A percentile compares a stretch with the other conserved stretches of the same genome.
Evolutionary conservation across 2,888 invertebrate species (phyloP).

Genomic region (Molanna angustata): DNA sequence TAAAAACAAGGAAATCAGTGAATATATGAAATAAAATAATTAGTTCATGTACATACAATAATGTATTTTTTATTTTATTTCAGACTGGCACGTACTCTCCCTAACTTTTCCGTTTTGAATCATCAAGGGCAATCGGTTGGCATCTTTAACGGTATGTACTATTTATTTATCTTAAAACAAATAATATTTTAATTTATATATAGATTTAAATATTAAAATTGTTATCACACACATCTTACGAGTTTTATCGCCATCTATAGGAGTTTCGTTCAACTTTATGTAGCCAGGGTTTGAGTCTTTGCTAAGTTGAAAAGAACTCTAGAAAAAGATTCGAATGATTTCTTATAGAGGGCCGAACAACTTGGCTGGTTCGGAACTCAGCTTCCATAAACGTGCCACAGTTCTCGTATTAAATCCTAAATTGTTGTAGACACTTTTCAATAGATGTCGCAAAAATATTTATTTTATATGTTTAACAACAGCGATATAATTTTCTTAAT

Average conservation of each 20-base stretch:
- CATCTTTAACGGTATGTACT: slow-evolving; percentile 25
- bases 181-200: background rate
- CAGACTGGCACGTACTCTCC: slow-evolving; percentile 5
- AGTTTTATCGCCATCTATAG: no score
- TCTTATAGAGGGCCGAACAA: no score
- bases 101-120: slow-evolving; percentile 5
- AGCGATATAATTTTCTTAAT: no score
- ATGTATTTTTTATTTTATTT: background rate
- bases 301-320: slow-evolving; percentile 1
- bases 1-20: no score
- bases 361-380: no score
- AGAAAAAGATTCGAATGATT: no score
- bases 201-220: background rate
- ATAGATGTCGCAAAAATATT: slow-evolving; percentile 1
- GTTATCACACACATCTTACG: slow-evolving; percentile 9
- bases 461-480: no score
- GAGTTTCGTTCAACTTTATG: background rate
- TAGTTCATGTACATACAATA: no score
- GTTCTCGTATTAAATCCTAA: no score
- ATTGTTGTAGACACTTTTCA: background rate
- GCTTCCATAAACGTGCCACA: background rate
- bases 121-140: slow-evolving; percentile 20
- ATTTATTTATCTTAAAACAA: background rate
- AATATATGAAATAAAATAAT: no score
- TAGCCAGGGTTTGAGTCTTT: background rate